Conservation (phyloP, 2,888 invertebrate genomes). For the Dolichomitus sp. region DNA sequence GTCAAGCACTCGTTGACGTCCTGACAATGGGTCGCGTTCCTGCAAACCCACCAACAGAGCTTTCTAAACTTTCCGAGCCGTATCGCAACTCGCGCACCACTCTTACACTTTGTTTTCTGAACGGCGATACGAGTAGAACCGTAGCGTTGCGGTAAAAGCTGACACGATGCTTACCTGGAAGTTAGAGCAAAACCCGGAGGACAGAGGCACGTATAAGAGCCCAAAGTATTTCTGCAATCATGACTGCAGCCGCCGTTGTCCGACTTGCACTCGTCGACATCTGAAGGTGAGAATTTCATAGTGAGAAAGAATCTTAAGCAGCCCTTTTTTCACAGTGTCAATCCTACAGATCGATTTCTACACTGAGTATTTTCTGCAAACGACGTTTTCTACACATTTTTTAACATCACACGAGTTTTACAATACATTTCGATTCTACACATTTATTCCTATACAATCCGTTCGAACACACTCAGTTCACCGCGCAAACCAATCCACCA, state of each 20-base stretch:
- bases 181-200: slow-evolving; percentile 77
- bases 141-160: not conserved
- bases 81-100: slow-evolving; percentile 15
- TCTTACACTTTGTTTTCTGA: not conserved
- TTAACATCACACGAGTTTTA: no score
- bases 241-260: slow-evolving; percentile 83
- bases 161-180: slow-evolving; percentile 74
- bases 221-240: slow-evolving; percentile 83
- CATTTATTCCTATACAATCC: no score
- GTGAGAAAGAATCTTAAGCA: not conserved
- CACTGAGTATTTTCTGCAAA: no score
- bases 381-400: no score
- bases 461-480: no score
- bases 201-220: slow-evolving; percentile 83
- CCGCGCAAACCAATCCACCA: no score
- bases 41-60: slow-evolving; percentile 64
- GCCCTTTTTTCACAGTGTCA: no score
- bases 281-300: slow-evolving; percentile 69
- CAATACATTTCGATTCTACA: no score
- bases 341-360: no score
- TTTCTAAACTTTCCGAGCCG: slow-evolving; percentile 59
- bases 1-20: slow-evolving; percentile 84
- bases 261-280: slow-evolving; percentile 84
- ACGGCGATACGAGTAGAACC: slow-evolving; percentile 60
- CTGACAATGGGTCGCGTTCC: slow-evolving; percentile 81